These are phyloP conservation scores for Ia io DNA, from an alignment of 2,113 vertebrate species.

Conservation along the genomic window DNA sequence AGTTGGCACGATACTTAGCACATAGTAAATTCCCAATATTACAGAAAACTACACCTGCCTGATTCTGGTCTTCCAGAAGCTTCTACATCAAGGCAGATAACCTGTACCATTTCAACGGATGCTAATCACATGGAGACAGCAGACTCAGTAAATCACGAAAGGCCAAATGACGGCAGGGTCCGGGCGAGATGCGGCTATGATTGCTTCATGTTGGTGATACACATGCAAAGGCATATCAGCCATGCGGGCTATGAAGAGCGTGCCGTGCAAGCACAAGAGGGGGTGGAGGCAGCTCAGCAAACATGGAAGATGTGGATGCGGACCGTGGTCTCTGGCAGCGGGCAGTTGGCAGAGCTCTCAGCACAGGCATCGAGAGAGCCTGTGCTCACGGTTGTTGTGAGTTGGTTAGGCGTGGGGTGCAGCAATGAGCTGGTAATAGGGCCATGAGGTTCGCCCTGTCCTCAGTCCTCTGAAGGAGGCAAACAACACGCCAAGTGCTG, in stretches of 20 bases:
- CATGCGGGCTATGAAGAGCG: not conserved
- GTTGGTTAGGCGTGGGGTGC: not conserved
- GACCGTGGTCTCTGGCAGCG: not conserved
- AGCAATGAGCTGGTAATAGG: not conserved
- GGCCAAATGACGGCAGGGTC: not conserved
- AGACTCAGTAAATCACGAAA: not conserved
- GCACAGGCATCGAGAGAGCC: not conserved
- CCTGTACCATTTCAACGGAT: not conserved
- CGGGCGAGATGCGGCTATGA: not conserved
- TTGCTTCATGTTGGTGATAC: too few relatives aligned
- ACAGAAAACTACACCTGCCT: not conserved
- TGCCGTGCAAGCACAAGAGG: not conserved
- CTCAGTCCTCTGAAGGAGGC: not conserved
- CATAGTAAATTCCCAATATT: not conserved
- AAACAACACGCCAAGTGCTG: rapidly evolving
- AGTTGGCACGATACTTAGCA: not conserved
- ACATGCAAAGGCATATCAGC: rapidly evolving
- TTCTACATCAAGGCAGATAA: constrained; percentile 3
- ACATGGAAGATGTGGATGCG: not conserved
- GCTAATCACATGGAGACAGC: not conserved
- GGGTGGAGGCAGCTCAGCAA: not conserved
- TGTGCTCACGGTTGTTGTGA: not conserved
- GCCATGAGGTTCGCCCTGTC: not conserved
- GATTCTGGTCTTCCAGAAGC: not conserved
- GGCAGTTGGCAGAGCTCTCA: not conserved